Base-by-base conservation (phyloP, 1,140 invertebrate genomes). In the Globodera ellingtonae region DNA sequence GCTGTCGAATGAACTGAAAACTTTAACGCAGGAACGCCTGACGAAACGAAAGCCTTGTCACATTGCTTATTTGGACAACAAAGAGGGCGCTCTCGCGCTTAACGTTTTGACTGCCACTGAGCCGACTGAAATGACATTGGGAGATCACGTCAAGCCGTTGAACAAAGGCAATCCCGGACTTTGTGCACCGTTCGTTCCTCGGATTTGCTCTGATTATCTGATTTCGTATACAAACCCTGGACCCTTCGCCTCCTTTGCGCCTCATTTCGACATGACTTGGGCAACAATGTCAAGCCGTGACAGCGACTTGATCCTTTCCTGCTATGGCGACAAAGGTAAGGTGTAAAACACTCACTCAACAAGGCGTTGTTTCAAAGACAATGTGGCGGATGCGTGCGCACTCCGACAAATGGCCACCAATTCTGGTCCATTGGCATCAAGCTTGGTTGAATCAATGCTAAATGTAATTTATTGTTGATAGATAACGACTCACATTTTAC, bases 231-330 rank as follows among this genome's bases (percentile, higher is more conserved):
- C 97, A 4, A 94, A 95, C 89, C 98, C 98, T 90, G 96, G 96
- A 0, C 93, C 95, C 5, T 98, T 95, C 91, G 94, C 94, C 59
- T 96, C 95, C 3, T 97, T 97, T 91, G 95, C 95, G 4, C 97
- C 97, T 0, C 93, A 93, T 24, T 96, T 95, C 90, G 96, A 98
- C 90, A 96, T 95, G 0, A 95, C 95, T 3, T 98, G 97, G 91
- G 93, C 96, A 0, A 97, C 95, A 87, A 90, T 98, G 35, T 95
- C 93, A 13, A 95, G 96, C 89, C 94, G 96, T 83, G 96, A 98
- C 88, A 94, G 94, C 0, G 95, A 97, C 86, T 89, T 98, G 79
- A 92, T 99, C 0, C 93, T 94, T 6, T 93, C 94, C 81, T 96
- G 95, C 0, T 96, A 98, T 88, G 96, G 95, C 0, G 94, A 90